Conservation (phyloP, 1,140 invertebrate genomes). For the Brachionus plicatilis region DNA sequence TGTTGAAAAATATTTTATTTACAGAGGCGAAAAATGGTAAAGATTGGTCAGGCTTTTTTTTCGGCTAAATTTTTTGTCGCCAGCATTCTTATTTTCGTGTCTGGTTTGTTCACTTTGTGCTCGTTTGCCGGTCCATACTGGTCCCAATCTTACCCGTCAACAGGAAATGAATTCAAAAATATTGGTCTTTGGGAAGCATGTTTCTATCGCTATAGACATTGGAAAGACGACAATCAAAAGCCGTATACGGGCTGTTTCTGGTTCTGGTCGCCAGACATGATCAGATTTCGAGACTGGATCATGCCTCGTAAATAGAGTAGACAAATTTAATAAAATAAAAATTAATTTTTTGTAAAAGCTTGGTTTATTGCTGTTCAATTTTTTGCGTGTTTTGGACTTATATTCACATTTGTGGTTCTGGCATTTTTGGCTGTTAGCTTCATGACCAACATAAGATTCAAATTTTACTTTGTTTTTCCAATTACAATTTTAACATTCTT, state of each 20-base stretch:
- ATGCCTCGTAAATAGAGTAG: slow-evolving; percentile 18
- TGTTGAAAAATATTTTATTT: not conserved
- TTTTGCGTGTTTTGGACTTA: slow-evolving; percentile 38
- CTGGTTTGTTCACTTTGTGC: slow-evolving; percentile 8
- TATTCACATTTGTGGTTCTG: slow-evolving; percentile 18
- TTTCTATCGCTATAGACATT: slow-evolving; percentile 34
- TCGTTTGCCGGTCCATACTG: slow-evolving; percentile 40
- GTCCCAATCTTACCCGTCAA: slow-evolving; percentile 28
- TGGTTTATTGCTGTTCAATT: slow-evolving; percentile 40
- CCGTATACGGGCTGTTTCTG: slow-evolving; percentile 36
- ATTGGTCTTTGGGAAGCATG: slow-evolving; percentile 40
- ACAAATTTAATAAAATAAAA: not conserved
- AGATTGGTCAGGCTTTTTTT: slow-evolving; percentile 27
- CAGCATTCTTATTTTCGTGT: slow-evolving; percentile 12
- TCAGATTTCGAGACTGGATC: slow-evolving; percentile 37
- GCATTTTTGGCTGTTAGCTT: slow-evolving; percentile 26
- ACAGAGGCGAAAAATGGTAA: slow-evolving; percentile 23
- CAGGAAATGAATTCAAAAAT: slow-evolving; percentile 37
- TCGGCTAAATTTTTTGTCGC: slow-evolving; percentile 24
- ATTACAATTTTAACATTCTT: slow-evolving; percentile 32
- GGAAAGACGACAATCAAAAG: slow-evolving; percentile 41
- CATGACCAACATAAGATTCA: slow-evolving; percentile 28
- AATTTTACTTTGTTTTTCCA: slow-evolving; percentile 38
- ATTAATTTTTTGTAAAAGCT: not conserved
- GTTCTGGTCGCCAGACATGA: slow-evolving; percentile 38